Conservation (phyloP, 2,888 invertebrate species). For the Acronicta psi region DNA sequence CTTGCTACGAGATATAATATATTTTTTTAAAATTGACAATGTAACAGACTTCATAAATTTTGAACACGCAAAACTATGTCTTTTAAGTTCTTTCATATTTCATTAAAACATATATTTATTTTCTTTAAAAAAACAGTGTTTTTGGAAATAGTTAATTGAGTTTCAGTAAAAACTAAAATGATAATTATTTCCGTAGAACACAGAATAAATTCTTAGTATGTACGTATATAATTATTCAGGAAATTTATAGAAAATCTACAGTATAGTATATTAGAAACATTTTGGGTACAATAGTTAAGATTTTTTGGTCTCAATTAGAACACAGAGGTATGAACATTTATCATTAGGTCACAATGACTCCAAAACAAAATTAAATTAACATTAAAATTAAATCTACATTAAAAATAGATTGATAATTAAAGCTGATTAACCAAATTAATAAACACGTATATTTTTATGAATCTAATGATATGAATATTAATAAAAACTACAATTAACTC, state of each 20-base stretch:
- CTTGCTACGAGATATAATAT: conserved; percentile 22
- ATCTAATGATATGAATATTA: conserved; percentile 34
- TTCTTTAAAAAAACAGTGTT: no score
- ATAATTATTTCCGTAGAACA: conserved; percentile 9
- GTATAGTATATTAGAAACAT: conserved; percentile 52
- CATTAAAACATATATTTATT: no score
- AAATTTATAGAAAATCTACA: conserved; percentile 59
- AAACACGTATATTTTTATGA: conserved; percentile 16
- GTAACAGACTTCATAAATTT: conserved; percentile 42
- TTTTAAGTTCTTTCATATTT: background rate
- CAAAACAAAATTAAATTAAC: conserved; percentile 12
- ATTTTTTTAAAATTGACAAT: conserved; percentile 48
- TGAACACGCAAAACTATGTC: conserved; percentile 27
- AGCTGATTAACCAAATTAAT: conserved; percentile 58
- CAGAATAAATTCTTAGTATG: conserved; percentile 6
- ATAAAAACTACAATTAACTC: conserved; percentile 29
- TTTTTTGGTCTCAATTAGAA: conserved; percentile 63
- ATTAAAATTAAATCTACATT: conserved; percentile 23
- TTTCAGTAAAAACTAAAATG: no score
- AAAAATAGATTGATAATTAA: conserved; percentile 42
- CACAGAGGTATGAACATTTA: conserved; percentile 49
- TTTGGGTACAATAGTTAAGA: conserved; percentile 30
- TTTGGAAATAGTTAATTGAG: no score
- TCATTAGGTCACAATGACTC: conserved; percentile 40
- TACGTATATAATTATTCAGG: background rate